These are phyloP conservation scores for Sinonovacula constricta DNA, from an alignment of 1,140 invertebrate genomes.

Conservation along the genomic window DNA sequence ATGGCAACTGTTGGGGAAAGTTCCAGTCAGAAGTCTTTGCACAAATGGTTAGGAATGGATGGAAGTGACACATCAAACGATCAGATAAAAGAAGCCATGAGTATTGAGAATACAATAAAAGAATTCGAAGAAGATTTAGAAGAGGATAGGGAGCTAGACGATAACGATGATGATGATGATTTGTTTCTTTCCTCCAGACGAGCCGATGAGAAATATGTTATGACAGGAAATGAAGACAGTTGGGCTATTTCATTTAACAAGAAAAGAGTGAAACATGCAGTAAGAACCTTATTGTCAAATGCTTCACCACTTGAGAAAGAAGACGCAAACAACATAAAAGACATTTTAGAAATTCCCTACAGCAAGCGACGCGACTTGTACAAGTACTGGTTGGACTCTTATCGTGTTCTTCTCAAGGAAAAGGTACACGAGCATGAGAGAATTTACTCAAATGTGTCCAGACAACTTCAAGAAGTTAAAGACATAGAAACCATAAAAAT, in stretches of 20 bases:
- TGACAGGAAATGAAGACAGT: not conserved
- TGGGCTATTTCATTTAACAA: not conserved
- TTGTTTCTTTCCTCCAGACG: not conserved
- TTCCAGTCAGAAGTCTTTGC: not conserved
- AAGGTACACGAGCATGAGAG: constrained; percentile 40
- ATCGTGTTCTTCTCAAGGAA: constrained; percentile 68
- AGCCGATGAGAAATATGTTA: not conserved
- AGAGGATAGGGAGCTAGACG: constrained; percentile 13
- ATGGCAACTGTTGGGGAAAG: not conserved
- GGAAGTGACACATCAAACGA: not conserved
- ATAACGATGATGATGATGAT: constrained; percentile 23
- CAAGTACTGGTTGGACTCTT: constrained; percentile 66
- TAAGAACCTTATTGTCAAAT: not conserved
- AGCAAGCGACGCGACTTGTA: constrained; percentile 75
- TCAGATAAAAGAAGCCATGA: not conserved
- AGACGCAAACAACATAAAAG: constrained; percentile 63
- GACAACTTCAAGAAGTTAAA: constrained; percentile 55
- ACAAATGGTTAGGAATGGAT: constrained; percentile 27
- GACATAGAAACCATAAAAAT: constrained; percentile 65
- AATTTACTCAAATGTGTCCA: constrained; percentile 45
- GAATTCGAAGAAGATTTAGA: constrained; percentile 30
- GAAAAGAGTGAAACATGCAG: not conserved
- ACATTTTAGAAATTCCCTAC: constrained; percentile 69
- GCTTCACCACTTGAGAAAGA: not conserved
- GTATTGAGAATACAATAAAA: not conserved